Evolutionary conservation across 2,797 vertebrate genomes (phyloP), one percentile per base, ranked within the genome.

Genomic region (Myotis daubentonii): DNA sequence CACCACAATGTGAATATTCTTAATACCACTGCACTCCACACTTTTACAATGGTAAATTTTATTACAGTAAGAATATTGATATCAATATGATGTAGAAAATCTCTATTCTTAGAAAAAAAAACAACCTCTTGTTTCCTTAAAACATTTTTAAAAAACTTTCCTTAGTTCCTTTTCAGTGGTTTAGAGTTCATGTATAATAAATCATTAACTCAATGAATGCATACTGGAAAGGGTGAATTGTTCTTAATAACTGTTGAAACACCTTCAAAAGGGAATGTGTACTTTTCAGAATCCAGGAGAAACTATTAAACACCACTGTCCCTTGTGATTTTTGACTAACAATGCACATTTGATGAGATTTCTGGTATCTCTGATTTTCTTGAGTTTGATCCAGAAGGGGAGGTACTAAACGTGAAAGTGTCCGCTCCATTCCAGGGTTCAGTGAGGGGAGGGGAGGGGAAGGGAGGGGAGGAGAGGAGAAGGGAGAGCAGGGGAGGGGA

Each of bases 301-400:
- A 93, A 91, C 65, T 82, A 90, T 94, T 23, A 66, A 95, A 15
- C 72, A 88, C 23, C 10, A 38, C 17, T 16, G 6, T 38, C 15
- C 70, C 30, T n/a, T 44, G 53, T 74, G 81, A 55, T 17, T 89
- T 91, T 28, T 49, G 23, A 94, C 76, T 91, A 87, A 92, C 71
- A 81, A 74, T 20, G 28, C 49, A 81, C 17, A 65, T 82, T 51
- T 70, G 57, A 92, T 55, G 28, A 65, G 36, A 65, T 23, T 53
- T 83, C 36, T 79, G 38, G 47, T 65, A 19, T 66, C 53, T 92
- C 81, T 72, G 51, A 70, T 76, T 75, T 95, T 72, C 62, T 53
- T 80, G 55, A 95, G 55, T 68, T 79, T 78, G 57, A 75, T 57
- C 44, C 57, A 88, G 57, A 78, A 92, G 81, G 68, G 30, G 41